Percentiles rank a stretch among this genome's conserved stretches.
These are phyloP conservation scores for Hirtodrosophila trivittata DNA, from an alignment of 2,888 invertebrate genomes.

Conservation along the genomic window DNA sequence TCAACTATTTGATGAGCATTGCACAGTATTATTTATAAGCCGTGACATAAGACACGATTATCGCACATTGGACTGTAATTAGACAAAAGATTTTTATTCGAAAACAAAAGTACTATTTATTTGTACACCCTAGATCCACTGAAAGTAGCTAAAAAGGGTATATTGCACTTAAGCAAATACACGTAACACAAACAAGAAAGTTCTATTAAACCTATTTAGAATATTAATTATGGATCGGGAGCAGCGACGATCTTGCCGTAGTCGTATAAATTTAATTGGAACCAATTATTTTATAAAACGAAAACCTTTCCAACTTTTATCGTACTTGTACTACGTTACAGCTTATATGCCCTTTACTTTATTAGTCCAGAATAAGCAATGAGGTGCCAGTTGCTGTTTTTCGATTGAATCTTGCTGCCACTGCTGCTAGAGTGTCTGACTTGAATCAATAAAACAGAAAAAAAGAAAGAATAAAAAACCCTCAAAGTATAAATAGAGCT, in stretches of 20 bases:
- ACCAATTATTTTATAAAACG: neutral
- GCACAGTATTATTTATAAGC: slow-evolving; percentile 23
- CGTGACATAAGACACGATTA: slow-evolving; percentile 7
- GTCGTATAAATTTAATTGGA: neutral
- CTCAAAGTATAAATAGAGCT: slow-evolving; percentile 28
- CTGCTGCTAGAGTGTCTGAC: slow-evolving; percentile 46
- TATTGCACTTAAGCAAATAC: no score
- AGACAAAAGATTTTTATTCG: no score
- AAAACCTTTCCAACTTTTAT: slow-evolving; percentile 17
- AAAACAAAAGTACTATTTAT: no score
- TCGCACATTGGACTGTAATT: slow-evolving; percentile 14
- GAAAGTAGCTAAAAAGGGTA: no score
- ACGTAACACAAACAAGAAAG: no score
- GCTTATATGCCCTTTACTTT: slow-evolving; percentile 62
- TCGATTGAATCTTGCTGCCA: slow-evolving; percentile 37
- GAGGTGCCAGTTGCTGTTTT: no score
- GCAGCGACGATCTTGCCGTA: no score
- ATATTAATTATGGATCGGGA: no score
- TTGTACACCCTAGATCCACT: no score
- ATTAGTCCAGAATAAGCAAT: no score
- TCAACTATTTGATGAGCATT: slow-evolving; percentile 6
- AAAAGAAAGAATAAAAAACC: slow-evolving; percentile 50
- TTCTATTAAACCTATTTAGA: no score
- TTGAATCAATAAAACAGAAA: slow-evolving; percentile 64
- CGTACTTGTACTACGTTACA: slow-evolving; percentile 40